A percentile compares a stretch with the other conserved stretches of the same genome.
These are phyloP conservation scores for Drosophila kikkawai DNA, from an alignment of 1,140 invertebrate genomes.

Conservation along the genomic window DNA sequence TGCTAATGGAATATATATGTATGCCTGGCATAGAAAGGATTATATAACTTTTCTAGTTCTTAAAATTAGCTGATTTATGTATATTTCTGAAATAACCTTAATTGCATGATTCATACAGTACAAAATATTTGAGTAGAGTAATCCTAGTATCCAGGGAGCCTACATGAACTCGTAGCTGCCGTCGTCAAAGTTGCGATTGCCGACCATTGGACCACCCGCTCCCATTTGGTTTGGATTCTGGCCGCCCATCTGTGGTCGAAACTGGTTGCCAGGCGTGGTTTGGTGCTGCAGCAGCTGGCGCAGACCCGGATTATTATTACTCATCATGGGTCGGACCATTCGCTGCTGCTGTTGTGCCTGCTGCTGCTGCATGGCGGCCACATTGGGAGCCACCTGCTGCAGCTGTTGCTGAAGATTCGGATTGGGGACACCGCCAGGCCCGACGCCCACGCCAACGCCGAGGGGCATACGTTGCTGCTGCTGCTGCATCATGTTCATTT, in stretches of 20 bases:
- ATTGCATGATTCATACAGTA: constrained; percentile 2
- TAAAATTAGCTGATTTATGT: background rate
- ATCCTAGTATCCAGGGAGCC: constrained; percentile 11
- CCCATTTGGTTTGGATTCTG: constrained; percentile 80
- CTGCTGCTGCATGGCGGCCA: constrained; percentile 73
- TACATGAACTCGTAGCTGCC: constrained; percentile 82
- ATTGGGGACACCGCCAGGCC: constrained; percentile 55
- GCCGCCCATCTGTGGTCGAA: constrained; percentile 80
- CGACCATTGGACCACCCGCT: constrained; percentile 75
- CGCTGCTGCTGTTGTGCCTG: constrained; percentile 85
- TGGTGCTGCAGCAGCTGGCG: constrained; percentile 90
- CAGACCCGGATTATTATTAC: constrained; percentile 89
- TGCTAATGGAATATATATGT: no score
- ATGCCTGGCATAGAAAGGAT: background rate
- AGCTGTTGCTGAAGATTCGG: constrained; percentile 74
- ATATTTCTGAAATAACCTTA: constrained; percentile 2
- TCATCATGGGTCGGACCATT: constrained; percentile 88
- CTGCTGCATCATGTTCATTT: constrained; percentile 86
- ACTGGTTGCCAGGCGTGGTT: constrained; percentile 78
- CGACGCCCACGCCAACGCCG: constrained; percentile 49
- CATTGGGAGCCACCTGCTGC: constrained; percentile 71
- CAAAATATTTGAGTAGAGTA: constrained; percentile 17
- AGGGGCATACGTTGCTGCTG: constrained; percentile 72
- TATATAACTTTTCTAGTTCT: background rate
- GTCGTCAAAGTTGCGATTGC: constrained; percentile 81